Evolutionary conservation across 2,888 invertebrate genomes (phyloP).

Genomic region (Nomada flava): DNA sequence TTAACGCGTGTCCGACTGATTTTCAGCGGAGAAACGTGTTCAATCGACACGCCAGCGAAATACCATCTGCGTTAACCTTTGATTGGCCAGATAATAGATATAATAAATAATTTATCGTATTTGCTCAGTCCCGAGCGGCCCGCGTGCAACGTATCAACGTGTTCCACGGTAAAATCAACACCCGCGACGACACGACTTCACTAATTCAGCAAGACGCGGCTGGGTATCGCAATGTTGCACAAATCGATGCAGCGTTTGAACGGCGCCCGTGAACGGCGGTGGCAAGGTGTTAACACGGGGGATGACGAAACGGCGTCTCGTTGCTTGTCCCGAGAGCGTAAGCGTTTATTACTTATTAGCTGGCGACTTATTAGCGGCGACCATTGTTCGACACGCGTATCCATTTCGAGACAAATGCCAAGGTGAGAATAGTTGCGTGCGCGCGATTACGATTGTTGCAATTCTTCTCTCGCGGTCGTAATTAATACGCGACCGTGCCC

Average conservation of each 20-base stretch:
- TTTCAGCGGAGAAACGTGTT: not conserved
- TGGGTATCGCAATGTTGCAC: conserved; percentile 12
- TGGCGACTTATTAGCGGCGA: conserved; percentile 76
- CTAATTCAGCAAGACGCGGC: conserved; percentile 14
- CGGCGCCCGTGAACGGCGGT: not conserved
- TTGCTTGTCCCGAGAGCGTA: not conserved
- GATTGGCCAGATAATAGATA: not conserved
- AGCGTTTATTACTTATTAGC: conserved; percentile 65
- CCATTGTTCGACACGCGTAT: conserved; percentile 78
- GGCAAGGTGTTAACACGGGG: conserved; percentile 27
- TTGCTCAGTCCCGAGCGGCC: not conserved
- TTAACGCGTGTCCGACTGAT: not conserved
- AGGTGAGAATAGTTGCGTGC: conserved; percentile 68
- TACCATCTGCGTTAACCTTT: not conserved
- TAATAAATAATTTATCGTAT: not conserved
- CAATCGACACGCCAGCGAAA: not conserved
- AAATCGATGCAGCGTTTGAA: not conserved
- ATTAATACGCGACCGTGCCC: conserved; percentile 72
- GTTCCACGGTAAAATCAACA: not conserved
- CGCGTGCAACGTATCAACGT: not conserved
- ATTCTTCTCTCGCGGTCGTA: conserved; percentile 54
- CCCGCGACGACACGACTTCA: not conserved
- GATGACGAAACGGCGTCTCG: conserved; percentile 11
- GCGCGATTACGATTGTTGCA: conserved; percentile 69
- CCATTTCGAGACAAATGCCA: conserved; percentile 80